Evolutionary conservation across 1,140 invertebrate genomes (phyloP).

Genomic region (Drosophila rhopaloa): DNA sequence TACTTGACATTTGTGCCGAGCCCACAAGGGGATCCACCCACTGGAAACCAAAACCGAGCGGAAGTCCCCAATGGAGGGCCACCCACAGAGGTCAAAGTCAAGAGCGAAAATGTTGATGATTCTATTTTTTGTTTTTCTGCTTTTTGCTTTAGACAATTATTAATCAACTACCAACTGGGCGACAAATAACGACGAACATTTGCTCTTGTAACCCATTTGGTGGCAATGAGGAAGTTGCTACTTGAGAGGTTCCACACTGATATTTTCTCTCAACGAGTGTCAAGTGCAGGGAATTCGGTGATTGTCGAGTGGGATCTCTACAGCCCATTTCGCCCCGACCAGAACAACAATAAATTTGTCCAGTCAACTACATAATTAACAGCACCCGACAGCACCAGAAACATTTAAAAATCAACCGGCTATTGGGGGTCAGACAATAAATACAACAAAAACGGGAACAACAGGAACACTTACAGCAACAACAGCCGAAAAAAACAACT

Average conservation of each 20-base stretch:
- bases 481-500: constrained; percentile 8
- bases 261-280: constrained; percentile 31
- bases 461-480: constrained; percentile 15
- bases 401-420: constrained; percentile 38
- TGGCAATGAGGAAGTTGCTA: constrained; percentile 60
- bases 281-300: constrained; percentile 32
- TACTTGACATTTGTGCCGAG: constrained; percentile 71
- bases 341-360: constrained; percentile 53
- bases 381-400: constrained; percentile 26
- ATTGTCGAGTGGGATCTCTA: constrained; percentile 16
- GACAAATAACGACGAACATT: constrained; percentile 29
- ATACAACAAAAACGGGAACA: constrained; percentile 22
- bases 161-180: constrained; percentile 59
- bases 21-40: constrained; percentile 35
- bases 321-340: constrained; percentile 14
- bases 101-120: constrained; percentile 44
- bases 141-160: constrained; percentile 52
- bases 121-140: constrained; percentile 27
- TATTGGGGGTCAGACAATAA: constrained; percentile 49
- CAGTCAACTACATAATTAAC: constrained; percentile 67
- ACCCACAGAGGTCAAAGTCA: constrained; percentile 74
- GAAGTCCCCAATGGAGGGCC: constrained; percentile 60
- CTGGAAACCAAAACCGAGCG: constrained; percentile 27
- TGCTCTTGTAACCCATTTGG: constrained; percentile 31
- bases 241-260: constrained; percentile 50